Evolutionary conservation across 2,113 vertebrate genomes (phyloP), one percentile per base, ranked within the genome.

Genomic region (Hypanus sabinus): DNA sequence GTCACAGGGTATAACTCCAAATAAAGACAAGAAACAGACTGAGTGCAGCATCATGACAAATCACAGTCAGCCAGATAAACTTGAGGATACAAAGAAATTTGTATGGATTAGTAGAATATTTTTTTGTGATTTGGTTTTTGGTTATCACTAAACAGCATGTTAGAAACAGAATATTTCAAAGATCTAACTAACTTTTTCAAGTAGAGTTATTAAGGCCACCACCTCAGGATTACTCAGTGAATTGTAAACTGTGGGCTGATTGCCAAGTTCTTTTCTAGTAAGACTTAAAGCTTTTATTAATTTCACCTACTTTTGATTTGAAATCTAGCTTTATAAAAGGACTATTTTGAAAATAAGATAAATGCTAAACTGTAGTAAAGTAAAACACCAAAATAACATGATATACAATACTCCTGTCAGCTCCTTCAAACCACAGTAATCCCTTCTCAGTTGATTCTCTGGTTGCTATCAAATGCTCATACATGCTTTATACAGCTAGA

Each of bases 371-470:
- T 73, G 27, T 38, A 9, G 70, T 71, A 73, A 73, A 93, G 70
- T 46, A 12, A 73, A 24, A 55, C 10, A 55, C 24, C 91, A 75
- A 93, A 73, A 71, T 93, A 55, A 55, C 62, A 68, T 30, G 36
- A 73, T 71, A 38, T 71, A 46, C 8, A 38, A 7, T 38, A 73
- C 10, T 73, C 71, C 16, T 46, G 38, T 55, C 70, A 46, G 22
- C 38, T 4, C 38, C 71, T 93, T 93, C 38, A 93, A 73, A 73
- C 11, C 68, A 27, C 90, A 24, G 68, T 93, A 46, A 20, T 20
- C 95, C 94, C 95, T 96, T 95, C 88, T 94, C 94, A 0, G 94
- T 80, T 85, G 0, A 94, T 70, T 85, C 95, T 95, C 95, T 94
- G 0, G 46, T 94, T 94, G 77, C 94, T 38, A 94, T 94, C 62